These are phyloP conservation scores for Piaya cayana DNA, from an alignment of 2,113 vertebrate species.

Conservation along the genomic window DNA sequence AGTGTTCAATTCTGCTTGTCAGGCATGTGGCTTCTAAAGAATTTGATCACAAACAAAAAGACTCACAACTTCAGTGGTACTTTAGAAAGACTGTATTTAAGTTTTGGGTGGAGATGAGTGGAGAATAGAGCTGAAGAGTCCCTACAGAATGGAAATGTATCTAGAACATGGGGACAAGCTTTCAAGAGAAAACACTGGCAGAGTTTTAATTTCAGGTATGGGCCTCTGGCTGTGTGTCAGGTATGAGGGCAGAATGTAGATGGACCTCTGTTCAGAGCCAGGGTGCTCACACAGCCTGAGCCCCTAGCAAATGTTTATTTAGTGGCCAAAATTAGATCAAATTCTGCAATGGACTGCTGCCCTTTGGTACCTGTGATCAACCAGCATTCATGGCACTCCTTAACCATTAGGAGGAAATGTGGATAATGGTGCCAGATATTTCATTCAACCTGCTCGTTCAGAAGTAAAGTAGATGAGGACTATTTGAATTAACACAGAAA, in stretches of 20 bases:
- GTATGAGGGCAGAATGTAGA: not conserved
- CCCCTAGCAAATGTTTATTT: not conserved
- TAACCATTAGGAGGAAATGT: not conserved
- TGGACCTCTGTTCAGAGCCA: not conserved
- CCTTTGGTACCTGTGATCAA: not conserved
- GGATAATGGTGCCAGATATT: not conserved
- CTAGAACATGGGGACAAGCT: not conserved
- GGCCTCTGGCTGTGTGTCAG: not conserved
- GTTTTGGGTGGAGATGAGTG: not conserved
- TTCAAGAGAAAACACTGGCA: not conserved
- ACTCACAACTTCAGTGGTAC: not conserved
- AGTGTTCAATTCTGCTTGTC: not conserved
- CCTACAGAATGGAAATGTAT: not conserved
- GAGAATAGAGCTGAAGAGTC: not conserved
- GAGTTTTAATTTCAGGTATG: constrained; percentile 7
- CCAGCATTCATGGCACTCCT: not conserved
- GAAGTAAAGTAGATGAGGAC: not conserved
- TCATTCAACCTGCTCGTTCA: not conserved
- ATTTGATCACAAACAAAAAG: not conserved
- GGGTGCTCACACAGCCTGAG: not conserved
- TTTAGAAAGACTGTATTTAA: not conserved
- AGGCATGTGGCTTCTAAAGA: not conserved
- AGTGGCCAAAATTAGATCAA: not conserved
- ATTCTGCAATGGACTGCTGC: not conserved
- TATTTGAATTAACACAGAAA: not conserved